Evolutionary conservation across 2,888 invertebrate genomes (phyloP), one percentile per base, ranked within the genome.

Genomic region (Chaetogeoica ovagalla): DNA sequence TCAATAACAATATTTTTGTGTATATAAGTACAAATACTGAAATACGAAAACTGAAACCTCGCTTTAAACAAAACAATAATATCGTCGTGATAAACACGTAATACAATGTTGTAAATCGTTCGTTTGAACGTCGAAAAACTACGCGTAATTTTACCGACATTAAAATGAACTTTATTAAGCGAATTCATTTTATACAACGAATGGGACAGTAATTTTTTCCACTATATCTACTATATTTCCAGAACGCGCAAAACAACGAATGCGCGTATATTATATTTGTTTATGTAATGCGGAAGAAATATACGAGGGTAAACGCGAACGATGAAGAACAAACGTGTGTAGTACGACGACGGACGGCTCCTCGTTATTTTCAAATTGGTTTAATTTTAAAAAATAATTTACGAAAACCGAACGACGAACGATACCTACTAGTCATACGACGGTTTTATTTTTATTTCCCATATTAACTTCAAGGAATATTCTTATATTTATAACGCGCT

Each of bases 371-470:
- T 21, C 21, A 39, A 71, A 39, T 71, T 59, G 9, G 23, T 21
- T 39, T 59, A 23, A 71, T 71, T 21, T 43, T 39, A 59, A 71
- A 59, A 71, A 21, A 9, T 39, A 8, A 71, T 57, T 71, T 21
- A 21, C 37, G 17, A 71, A 43, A 71, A 13, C 30, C 21, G 2
- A 55, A 55, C 19, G 37, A 15, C 21, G 2, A 55, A 55, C 5
- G 1, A 59, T 59, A 59, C 30, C n/a, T n/a, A n/a, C n/a, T n/a
- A n/a, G n/a, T 21, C 68, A 30, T 55, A 55, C 43, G 19, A 63
- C 7, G 37, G 17, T 55, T 70, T n/a, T 57, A 70, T 71, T 39
- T 39, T 55, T 69, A 55, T 37, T 55, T 63, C 23, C 2, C 0
- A 30, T 55, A 55, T 69, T 11, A 37, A 55, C 23, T 37, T 55